Percentiles rank a stretch among this genome's conserved stretches.
Evolutionary conservation across 2,888 invertebrate species (phyloP).

Genomic region (Sepiola atlantica): DNA sequence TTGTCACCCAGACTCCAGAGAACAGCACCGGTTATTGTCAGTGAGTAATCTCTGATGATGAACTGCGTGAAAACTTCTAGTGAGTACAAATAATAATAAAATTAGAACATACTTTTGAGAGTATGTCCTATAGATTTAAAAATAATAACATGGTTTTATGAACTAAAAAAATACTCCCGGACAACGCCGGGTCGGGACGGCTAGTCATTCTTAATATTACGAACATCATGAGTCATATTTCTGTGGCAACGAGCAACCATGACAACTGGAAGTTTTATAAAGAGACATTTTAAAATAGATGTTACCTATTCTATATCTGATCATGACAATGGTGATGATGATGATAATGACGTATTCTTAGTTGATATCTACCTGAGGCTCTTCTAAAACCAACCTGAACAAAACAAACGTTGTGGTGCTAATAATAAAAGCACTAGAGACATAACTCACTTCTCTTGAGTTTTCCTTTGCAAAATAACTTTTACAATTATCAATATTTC

Average conservation of each 20-base stretch:
- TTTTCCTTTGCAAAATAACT: neutral
- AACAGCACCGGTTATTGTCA: too few species aligned
- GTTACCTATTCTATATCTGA: neutral
- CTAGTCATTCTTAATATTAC: too few species aligned
- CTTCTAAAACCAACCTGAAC: neutral
- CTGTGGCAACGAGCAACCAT: neutral
- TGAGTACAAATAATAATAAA: too few species aligned
- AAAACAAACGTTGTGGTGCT: neutral
- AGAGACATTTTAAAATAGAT: neutral
- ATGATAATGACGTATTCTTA: neutral
- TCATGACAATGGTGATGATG: neutral
- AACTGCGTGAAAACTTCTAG: too few species aligned
- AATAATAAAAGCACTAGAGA: neutral
- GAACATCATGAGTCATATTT: neutral
- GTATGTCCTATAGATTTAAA: too few species aligned
- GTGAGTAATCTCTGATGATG: too few species aligned
- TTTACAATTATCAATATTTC: neutral
- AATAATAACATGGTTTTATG: too few species aligned
- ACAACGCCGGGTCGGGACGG: too few species aligned
- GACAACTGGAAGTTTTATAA: neutral
- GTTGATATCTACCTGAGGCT: conserved; percentile 8
- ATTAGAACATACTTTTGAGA: too few species aligned
- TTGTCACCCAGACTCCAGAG: too few species aligned
- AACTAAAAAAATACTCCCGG: too few species aligned
- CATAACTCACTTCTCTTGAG: neutral